phyloP scores from a whole-genome alignment of 2,797 vertebrate species.

The Babyrousa celebensis region DNA sequence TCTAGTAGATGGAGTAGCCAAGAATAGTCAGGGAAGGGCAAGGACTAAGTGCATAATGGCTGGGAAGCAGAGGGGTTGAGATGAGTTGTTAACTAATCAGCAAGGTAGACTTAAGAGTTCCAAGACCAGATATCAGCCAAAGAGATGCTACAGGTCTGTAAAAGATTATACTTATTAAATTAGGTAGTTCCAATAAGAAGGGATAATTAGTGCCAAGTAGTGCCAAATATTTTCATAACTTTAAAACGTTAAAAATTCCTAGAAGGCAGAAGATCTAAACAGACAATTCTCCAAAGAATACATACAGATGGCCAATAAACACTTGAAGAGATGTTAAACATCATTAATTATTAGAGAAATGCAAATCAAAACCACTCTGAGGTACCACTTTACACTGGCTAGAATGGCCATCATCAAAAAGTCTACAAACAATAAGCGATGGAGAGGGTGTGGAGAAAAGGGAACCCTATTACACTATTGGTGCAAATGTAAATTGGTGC shows the following conservation, averaged over 20 bases:
- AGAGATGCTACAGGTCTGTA: background rate
- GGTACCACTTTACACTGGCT: no score
- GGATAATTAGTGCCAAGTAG: background rate
- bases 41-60: background rate
- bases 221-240: background rate
- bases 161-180: background rate
- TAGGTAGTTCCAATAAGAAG: background rate
- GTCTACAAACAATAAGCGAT: no score
- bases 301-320: no score
- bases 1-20: background rate
- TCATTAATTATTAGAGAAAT: no score
- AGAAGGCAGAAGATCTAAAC: no score
- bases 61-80: background rate
- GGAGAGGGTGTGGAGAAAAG: no score
- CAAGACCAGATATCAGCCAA: background rate
- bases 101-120: background rate
- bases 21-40: background rate
- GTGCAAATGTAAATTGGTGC: no score
- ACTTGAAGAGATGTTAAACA: no score
- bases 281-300: no score
- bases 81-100: background rate
- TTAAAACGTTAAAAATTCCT: background rate
- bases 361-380: no score
- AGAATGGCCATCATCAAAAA: no score
- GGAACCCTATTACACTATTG: no score